These are phyloP conservation scores for Meteorus cinctellus DNA, from an alignment of 2,888 invertebrate species.

Conservation along the genomic window DNA sequence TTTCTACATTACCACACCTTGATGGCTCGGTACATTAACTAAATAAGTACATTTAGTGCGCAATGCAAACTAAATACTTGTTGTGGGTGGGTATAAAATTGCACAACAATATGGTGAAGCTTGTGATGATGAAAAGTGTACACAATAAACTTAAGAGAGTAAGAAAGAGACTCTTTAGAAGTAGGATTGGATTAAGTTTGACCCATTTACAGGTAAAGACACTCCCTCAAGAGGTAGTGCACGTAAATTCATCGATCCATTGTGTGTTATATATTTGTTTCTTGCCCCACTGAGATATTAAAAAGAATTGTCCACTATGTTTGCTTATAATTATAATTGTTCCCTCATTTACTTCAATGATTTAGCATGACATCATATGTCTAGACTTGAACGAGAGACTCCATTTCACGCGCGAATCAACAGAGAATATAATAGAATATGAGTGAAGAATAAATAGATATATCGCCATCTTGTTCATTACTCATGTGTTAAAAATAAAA, in stretches of 20 bases:
- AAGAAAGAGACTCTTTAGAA: neutral
- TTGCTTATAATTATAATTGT: neutral
- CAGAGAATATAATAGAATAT: neutral
- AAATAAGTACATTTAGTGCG: slow-evolving; percentile 14
- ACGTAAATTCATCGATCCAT: slow-evolving; percentile 25
- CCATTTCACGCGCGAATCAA: neutral
- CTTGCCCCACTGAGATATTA: neutral
- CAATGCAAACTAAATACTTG: neutral
- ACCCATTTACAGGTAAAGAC: slow-evolving; percentile 27
- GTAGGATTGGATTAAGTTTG: slow-evolving; percentile 24
- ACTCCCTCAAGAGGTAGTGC: slow-evolving; percentile 6
- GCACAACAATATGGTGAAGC: neutral
- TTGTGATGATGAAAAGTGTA: slow-evolving; percentile 10
- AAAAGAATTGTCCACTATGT: too few relatives aligned
- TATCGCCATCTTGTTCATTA: slow-evolving; percentile 2
- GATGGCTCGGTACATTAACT: neutral
- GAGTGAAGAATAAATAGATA: neutral
- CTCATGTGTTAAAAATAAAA: slow-evolving; percentile 31
- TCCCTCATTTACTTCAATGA: neutral
- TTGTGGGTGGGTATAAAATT: neutral
- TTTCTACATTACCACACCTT: neutral
- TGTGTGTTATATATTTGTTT: neutral
- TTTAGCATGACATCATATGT: slow-evolving; percentile 10
- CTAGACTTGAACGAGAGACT: slow-evolving; percentile 3
- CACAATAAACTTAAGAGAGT: neutral